Evolutionary conservation across 2,113 vertebrate species (phyloP).

Genomic region (Taurulus bubalis): DNA sequence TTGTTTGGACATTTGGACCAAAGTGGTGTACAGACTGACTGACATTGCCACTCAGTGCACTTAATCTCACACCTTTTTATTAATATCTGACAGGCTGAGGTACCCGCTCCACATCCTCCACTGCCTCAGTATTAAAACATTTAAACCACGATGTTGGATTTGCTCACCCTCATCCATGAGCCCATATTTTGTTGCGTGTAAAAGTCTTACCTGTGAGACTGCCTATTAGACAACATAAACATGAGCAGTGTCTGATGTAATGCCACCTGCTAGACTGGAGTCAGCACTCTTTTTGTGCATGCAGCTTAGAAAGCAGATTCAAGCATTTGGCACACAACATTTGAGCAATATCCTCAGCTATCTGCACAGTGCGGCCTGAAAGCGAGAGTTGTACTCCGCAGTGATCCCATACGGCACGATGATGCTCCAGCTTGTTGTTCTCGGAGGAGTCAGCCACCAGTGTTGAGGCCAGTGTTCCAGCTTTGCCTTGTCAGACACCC

Average conservation of each 20-base stretch:
- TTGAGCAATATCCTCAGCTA: neutral
- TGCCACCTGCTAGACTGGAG: conserved; percentile 3
- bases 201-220: neutral
- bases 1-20: neutral
- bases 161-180: neutral
- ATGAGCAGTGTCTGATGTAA: neutral
- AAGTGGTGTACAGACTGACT: neutral
- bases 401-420: neutral
- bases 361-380: neutral
- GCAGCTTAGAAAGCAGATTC: conserved; percentile 5
- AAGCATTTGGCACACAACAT: neutral
- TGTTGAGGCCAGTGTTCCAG: neutral
- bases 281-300: conserved; percentile 14
- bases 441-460: conserved; percentile 17
- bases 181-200: neutral
- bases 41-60: neutral
- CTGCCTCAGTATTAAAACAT: neutral
- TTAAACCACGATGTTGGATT: neutral
- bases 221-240: neutral
- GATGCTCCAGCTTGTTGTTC: neutral
- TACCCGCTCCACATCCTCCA: neutral
- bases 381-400: conserved; percentile 14
- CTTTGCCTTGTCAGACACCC: conserved; percentile 28
- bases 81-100: neutral
- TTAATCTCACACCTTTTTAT: neutral